Base-by-base conservation (phyloP, 2,113 vertebrate genomes). In the Cryptotis parvus region DNA sequence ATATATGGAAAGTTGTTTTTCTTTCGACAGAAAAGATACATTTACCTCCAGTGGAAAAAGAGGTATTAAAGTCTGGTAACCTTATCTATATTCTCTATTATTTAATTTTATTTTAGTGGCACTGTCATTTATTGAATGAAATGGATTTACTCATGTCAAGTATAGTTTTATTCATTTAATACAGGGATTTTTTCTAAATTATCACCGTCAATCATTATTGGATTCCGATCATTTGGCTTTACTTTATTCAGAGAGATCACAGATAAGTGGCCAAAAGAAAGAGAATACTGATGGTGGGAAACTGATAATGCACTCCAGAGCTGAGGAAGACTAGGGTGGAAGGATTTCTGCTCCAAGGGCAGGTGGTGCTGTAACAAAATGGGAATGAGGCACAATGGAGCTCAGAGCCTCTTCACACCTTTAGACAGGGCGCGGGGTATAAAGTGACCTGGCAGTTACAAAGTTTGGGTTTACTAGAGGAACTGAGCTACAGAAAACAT, bases 301-400 rank as follows among this genome's bases (percentile, higher is more conserved):
- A 6, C 8, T 26, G 33, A 24, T 24, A 45, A 6, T 0, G 1
- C 12, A 18, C 20, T 1, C 2, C 6, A 2, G 22, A 87, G 33
- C 10, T 9, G 29, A 73, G 45, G 14, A 49, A 12, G 45, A 49
- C 45, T 14, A 49, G 45, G 45, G n/a, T 2, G 22, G 26, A 22
- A 33, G 26, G 52, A 33, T 45, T 69, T 41, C 72, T 78, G 27
- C n/a, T n/a, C n/a, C n/a, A n/a, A n/a, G n/a, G n/a, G n/a, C n/a
- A n/a, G n/a, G n/a, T n/a, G n/a, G n/a, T n/a, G n/a, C n/a, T n/a
- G n/a, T n/a, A n/a, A 43, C 29, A 24, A 45, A 33, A 18, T 16
- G 20, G 26, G 24, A 31, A 18, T 12, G 66, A 33, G 31, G 20
- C 9, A 41, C 20, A 33, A 10, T 3, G 18, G 39, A 10, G 15